Evolutionary conservation across 1,140 invertebrate species (phyloP).

Genomic region (Drosophila funebris): DNA sequence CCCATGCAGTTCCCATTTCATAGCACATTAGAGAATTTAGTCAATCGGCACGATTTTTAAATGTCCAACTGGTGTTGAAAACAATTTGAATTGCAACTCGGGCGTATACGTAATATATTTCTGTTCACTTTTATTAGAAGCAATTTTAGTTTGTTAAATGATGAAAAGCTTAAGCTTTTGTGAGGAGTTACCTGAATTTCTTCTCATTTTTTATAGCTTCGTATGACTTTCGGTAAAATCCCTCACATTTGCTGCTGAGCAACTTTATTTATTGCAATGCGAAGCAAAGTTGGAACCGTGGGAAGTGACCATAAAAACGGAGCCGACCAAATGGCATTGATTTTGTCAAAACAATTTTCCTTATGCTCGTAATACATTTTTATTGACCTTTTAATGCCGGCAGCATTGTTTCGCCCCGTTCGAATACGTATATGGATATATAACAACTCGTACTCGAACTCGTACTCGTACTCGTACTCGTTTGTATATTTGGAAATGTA

Average conservation of each 20-base stretch:
- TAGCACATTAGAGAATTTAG: not conserved
- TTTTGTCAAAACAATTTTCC: slow-evolving; percentile 49
- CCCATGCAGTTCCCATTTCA: too few relatives aligned
- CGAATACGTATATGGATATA: not conserved
- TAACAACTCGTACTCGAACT: not conserved
- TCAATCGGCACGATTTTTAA: slow-evolving; percentile 23
- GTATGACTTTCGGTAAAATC: slow-evolving; percentile 23
- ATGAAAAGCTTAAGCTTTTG: slow-evolving; percentile 6
- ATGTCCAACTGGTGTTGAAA: not conserved
- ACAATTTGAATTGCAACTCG: slow-evolving; percentile 5
- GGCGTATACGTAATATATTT: slow-evolving; percentile 49
- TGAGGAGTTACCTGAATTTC: not conserved
- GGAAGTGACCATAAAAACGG: slow-evolving; percentile 46
- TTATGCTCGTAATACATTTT: slow-evolving; percentile 45
- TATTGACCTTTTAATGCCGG: slow-evolving; percentile 40
- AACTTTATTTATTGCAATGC: slow-evolving; percentile 47
- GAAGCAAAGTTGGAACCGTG: not conserved
- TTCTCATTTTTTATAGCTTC: slow-evolving; percentile 13
- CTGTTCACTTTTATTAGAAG: slow-evolving; percentile 25
- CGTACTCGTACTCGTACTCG: slow-evolving; percentile 7
- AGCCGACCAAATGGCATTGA: slow-evolving; percentile 28
- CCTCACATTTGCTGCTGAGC: slow-evolving; percentile 12
- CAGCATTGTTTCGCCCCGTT: slow-evolving; percentile 21
- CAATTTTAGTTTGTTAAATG: slow-evolving; percentile 47
- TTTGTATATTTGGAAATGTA: slow-evolving; percentile 28